Evolutionary conservation across 2,113 vertebrate species (phyloP), one percentile per base, ranked within the genome.

Genomic region (Zingel zingel): DNA sequence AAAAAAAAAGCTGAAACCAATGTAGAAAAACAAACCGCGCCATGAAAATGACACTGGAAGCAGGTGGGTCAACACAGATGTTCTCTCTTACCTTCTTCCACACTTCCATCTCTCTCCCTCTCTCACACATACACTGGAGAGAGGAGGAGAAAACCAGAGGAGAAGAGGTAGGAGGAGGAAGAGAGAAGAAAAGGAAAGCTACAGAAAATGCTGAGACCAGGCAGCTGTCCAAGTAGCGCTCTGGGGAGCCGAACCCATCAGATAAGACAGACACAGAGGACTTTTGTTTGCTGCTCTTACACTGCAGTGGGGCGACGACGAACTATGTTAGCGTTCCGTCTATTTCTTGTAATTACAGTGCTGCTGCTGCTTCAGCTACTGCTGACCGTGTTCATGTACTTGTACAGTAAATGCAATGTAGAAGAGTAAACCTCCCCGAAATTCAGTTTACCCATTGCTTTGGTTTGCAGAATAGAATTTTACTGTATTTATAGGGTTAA

Each of bases 21-120:
- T 51, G 64, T 85, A 87, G 82, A 81, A 79, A 83, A 92, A 93
- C 85, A 91, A 93, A 93, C 80, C 74, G 75, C 70, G 59, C 76
- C 68, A 43, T 71, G 83, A 89, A 86, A 76, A 85, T 79, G 86
- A 88, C 86, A 90, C 84, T 89, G 74, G 74, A 89, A 91, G 83
- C 93, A 95, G 92, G 89, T 93, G 92, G 91, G 84, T 93, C 91
- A 93, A 94, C 92, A 93, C 89, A 93, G 89, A 91, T 88, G 88
- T 92, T 89, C 75, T 48, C 69, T 68, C 81, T 58, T 58, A 12
- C 53, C 75, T 74, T 64, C 70, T 27, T 12, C 53, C 82, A 43
- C 76, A 25, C 78, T 66, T 66, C 56, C 16, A 16, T 39, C 43
- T 45, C 50, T 56, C 58, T 57, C 39, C 13, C 66, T 21, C 57